Evolutionary conservation across 2,888 invertebrate species (phyloP).

Genomic region (Gymnoscelis rufifasciata): DNA sequence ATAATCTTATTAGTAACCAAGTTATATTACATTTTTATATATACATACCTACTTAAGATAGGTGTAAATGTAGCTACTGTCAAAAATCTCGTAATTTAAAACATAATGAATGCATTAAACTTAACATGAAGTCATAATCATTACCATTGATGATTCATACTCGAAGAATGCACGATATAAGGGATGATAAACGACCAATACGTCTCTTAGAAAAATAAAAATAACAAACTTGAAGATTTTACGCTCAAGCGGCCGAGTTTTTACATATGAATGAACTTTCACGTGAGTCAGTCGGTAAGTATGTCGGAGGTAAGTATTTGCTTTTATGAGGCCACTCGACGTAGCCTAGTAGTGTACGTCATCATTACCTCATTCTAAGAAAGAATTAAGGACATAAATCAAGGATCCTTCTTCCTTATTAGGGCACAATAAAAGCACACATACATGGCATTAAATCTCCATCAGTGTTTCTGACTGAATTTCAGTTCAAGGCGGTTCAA

Average conservation of each 20-base stretch:
- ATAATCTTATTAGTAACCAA: too few relatives aligned
- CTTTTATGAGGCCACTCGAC: conserved; percentile 34
- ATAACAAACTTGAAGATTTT: conserved; percentile 20
- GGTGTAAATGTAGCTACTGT: too few relatives aligned
- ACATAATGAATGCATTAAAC: neutral
- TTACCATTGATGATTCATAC: conserved; percentile 27
- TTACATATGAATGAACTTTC: conserved; percentile 52
- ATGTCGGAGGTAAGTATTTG: conserved; percentile 52
- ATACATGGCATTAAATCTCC: too few relatives aligned
- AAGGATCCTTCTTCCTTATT: too few relatives aligned
- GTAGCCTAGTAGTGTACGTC: conserved; percentile 32
- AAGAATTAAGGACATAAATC: neutral
- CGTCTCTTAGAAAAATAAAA: conserved; percentile 28
- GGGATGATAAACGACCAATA: conserved; percentile 28
- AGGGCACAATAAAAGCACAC: too few relatives aligned
- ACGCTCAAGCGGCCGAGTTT: conserved; percentile 24
- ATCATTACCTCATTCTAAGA: conserved; percentile 22
- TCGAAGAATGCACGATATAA: conserved; percentile 22
- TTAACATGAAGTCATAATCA: conserved; percentile 3
- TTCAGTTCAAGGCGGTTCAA: too few relatives aligned
- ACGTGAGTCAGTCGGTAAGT: conserved; percentile 61
- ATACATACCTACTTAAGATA: too few relatives aligned
- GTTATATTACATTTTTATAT: too few relatives aligned
- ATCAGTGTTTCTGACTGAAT: too few relatives aligned
- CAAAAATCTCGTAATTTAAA: too few relatives aligned